A percentile compares a stretch with the other conserved stretches of the same genome.
Conservation (phyloP, 2,113 vertebrate genomes). For the Propithecus coquereli region DNA sequence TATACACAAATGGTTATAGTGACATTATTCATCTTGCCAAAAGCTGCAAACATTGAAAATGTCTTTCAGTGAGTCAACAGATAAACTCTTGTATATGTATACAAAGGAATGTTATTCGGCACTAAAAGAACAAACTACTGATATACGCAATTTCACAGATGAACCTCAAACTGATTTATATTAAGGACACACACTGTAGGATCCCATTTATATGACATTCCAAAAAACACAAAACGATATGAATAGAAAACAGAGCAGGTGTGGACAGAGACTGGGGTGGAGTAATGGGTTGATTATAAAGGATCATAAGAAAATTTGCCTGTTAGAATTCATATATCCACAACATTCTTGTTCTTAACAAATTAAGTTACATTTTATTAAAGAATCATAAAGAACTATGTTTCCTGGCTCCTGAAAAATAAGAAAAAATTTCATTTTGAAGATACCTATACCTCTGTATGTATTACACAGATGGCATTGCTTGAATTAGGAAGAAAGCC, state of each 20-base stretch:
- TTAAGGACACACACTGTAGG: fast-evolving
- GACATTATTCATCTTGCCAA: neutral
- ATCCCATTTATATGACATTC: neutral
- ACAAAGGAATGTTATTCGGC: neutral
- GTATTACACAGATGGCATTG: neutral
- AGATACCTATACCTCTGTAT: neutral
- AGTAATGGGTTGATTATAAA: neutral
- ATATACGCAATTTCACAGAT: neutral
- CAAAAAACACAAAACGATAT: neutral
- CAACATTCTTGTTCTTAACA: neutral
- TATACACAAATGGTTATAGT: neutral
- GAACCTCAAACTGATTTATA: neutral
- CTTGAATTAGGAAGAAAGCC: slow-evolving; percentile 32
- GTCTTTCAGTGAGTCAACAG: neutral
- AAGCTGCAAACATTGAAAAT: neutral
- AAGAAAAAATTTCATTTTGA: neutral
- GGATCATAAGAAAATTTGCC: neutral
- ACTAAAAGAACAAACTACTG: neutral
- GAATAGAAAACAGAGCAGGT: neutral
- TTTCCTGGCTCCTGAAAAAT: neutral
- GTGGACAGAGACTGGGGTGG: neutral
- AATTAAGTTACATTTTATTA: neutral
- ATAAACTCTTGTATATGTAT: neutral
- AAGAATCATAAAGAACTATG: neutral
- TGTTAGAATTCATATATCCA: neutral